These are phyloP conservation scores for Rhynchotus rufescens DNA, from an alignment of 2,797 vertebrate species.

Conservation along the genomic window DNA sequence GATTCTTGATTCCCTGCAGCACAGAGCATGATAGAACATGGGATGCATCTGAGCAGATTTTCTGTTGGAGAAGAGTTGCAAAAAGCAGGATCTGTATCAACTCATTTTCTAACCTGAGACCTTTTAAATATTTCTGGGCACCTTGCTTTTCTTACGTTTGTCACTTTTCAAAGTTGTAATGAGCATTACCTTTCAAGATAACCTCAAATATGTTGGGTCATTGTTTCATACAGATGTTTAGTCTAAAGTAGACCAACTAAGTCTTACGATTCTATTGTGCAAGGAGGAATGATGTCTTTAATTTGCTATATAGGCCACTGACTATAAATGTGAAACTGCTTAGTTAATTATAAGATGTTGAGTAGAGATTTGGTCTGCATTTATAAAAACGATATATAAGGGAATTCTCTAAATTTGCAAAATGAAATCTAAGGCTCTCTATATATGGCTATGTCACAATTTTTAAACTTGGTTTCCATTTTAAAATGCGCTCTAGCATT, in stretches of 20 bases:
- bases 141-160: neutral
- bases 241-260: neutral
- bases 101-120: neutral
- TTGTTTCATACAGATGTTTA: neutral
- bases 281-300: neutral
- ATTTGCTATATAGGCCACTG: neutral
- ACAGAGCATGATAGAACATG: neutral
- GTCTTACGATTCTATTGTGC: neutral
- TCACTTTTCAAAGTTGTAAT: neutral
- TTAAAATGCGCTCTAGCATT: neutral
- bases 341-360: neutral
- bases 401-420: too few species aligned
- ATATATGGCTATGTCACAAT: neutral
- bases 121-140: neutral
- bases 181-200: neutral
- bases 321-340: neutral
- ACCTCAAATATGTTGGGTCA: neutral
- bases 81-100: neutral
- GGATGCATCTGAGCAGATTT: neutral
- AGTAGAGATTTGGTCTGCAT: neutral
- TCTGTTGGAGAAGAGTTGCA: neutral
- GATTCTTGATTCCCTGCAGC: conserved; percentile 17
- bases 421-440: neutral
- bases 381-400: neutral
- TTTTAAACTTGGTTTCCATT: neutral